phyloP scores from a whole-genome alignment of 2,888 invertebrate genomes.

The Melinopterus prodromus region DNA sequence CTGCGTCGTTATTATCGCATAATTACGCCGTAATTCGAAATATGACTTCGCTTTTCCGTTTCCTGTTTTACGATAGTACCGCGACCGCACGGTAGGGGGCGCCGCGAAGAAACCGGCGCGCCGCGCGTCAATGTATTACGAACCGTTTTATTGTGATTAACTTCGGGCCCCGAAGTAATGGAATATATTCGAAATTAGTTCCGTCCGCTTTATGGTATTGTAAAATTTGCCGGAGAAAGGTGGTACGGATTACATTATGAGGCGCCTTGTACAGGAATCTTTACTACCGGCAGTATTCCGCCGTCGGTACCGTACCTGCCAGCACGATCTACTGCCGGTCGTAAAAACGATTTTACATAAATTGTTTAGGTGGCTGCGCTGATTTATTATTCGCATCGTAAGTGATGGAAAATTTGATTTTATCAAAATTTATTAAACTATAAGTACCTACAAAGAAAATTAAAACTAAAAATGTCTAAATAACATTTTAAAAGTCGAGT shows the following conservation, averaged over 20 bases:
- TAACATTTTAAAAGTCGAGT: too few relatives aligned
- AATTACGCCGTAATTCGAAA: not conserved
- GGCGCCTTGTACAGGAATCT: slow-evolving; percentile 15
- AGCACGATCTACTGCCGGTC: not conserved
- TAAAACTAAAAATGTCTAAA: too few relatives aligned
- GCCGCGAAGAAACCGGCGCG: slow-evolving; percentile 7
- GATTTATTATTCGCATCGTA: slow-evolving; percentile 18
- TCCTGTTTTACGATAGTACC: slow-evolving; percentile 18
- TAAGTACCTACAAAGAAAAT: too few relatives aligned
- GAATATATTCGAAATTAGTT: slow-evolving; percentile 22
- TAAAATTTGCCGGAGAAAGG: slow-evolving; percentile 12
- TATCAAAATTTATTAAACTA: too few relatives aligned
- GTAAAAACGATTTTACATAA: slow-evolving; percentile 25
- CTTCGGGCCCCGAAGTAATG: slow-evolving; percentile 18
- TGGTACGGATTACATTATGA: not conserved
- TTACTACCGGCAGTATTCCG: slow-evolving; percentile 12
- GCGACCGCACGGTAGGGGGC: not conserved
- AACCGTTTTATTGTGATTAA: slow-evolving; percentile 24
- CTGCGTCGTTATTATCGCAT: not conserved
- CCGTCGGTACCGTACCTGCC: not conserved
- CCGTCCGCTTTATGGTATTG: slow-evolving; percentile 20
- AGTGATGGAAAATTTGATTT: not conserved
- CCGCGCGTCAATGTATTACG: slow-evolving; percentile 11
- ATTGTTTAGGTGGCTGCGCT: slow-evolving; percentile 18
- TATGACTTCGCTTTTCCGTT: slow-evolving; percentile 6